Base-by-base conservation (phyloP, 35 echinoderm and acorn worm genomes). In the Lytechinus pictus region DNA sequence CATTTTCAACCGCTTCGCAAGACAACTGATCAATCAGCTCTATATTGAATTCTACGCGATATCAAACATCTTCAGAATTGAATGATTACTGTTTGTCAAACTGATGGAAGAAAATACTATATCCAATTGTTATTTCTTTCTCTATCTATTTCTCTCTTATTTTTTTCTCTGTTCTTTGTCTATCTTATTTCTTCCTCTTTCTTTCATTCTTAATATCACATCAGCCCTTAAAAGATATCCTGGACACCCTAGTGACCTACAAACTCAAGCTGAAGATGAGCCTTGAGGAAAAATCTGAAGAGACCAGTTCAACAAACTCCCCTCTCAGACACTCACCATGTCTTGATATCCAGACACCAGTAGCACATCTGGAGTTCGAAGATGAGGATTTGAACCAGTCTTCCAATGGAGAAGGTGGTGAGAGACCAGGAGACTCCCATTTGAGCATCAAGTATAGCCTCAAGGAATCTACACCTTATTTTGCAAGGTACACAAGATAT, bases 151-250 rank as follows among this genome's bases (percentile, higher is more conserved):
- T 44, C 33, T 44, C 33, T 44, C 33, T 44, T 44, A 44, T 44
- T 44, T 44, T 60, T 12, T 10, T 71, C 24, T 21, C 2, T 71
- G 10, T 71, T 21, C 61, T 71, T 4, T 21, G 61, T 19, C 12
- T 71, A 71, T 21, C 3, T 21, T 19, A 71, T 21, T 3, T 4
- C 1, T 71, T 21, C 24, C 24, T 13, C 86, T 61, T 60, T 94
- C 7, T 33, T 94, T 91, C 54, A 44, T 44, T 2, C 33, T 44
- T 44, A 44, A 44, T 2, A 44, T 44, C 33, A 51, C 54, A 52
- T 54, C 66, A 96, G 96, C 96, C 96, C n/a, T 58, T 92, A n/a
- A 87, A 96, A 79, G 96, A 95, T 8, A 89, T 96, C 54, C 86
- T 95, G 28, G 94, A 96, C 12, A 51, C 54, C 24, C 94, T 96